These are phyloP conservation scores for Plemyria rubiginata DNA, from an alignment of 2,888 invertebrate genomes.

Conservation along the genomic window DNA sequence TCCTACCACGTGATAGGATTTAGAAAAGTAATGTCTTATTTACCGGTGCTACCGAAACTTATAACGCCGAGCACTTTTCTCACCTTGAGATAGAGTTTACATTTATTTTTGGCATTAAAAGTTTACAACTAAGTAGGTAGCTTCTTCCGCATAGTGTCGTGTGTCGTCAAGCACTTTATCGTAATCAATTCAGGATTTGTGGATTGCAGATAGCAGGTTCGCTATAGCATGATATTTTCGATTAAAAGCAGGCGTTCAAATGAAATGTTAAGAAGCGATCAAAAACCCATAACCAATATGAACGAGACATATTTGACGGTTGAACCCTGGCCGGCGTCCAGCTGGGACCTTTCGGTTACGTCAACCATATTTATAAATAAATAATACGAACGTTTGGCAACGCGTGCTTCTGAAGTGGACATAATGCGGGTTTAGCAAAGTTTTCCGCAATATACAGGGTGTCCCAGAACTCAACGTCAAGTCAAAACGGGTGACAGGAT, in stretches of 20 bases:
- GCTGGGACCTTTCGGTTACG: conserved; percentile 53
- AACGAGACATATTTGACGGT: conserved; percentile 27
- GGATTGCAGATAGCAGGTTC: no score
- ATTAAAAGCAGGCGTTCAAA: background rate
- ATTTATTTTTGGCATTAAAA: conserved; percentile 17
- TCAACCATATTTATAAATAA: conserved; percentile 63
- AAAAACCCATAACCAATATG: conserved; percentile 8
- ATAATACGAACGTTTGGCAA: conserved; percentile 62
- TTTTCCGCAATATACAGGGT: no score
- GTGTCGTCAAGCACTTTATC: background rate
- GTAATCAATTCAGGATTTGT: background rate
- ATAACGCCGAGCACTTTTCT: conserved; percentile 12
- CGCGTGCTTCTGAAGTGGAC: conserved; percentile 37
- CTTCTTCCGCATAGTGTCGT: conserved; percentile 10
- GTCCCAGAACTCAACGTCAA: no score
- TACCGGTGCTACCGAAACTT: conserved; percentile 8
- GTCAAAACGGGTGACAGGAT: no score
- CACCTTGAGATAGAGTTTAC: conserved; percentile 18
- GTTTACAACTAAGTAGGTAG: conserved; percentile 6
- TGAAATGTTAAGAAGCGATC: conserved; percentile 11
- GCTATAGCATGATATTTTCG: no score
- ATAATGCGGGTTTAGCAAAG: conserved; percentile 22
- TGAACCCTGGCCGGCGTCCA: conserved; percentile 62
- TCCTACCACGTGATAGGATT: conserved; percentile 1
- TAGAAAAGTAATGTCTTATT: conserved; percentile 11